These are phyloP conservation scores for Siniperca scherzeri DNA, from an alignment of 2,797 vertebrate species.

Conservation along the genomic window DNA sequence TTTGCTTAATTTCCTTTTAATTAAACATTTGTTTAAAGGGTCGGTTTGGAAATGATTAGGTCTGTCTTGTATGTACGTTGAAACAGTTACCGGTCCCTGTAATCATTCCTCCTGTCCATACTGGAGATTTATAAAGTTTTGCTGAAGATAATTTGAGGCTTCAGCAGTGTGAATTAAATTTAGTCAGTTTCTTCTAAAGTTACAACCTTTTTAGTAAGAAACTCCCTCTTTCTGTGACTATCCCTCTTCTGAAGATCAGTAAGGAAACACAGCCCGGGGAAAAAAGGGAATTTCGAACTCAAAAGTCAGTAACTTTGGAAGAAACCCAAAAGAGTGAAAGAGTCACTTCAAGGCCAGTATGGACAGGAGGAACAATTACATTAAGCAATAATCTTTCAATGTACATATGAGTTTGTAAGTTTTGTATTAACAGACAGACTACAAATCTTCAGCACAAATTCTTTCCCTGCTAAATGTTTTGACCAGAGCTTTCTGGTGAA, in stretches of 20 bases:
- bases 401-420: neutral
- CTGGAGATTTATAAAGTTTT: too few relatives aligned
- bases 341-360: neutral
- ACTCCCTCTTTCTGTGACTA: neutral
- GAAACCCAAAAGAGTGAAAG: neutral
- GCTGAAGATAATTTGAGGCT: too few relatives aligned
- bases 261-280: neutral
- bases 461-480: neutral
- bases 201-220: neutral
- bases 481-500: neutral
- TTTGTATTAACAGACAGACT: neutral
- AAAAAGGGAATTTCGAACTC: neutral
- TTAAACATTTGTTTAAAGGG: too few relatives aligned
- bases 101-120: too few relatives aligned
- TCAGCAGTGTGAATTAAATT: too few relatives aligned
- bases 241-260: neutral
- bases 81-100: too few relatives aligned
- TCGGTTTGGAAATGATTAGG: too few relatives aligned
- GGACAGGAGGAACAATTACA: neutral
- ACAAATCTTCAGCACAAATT: neutral
- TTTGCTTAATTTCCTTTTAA: too few relatives aligned
- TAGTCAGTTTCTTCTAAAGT: too few relatives aligned
- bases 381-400: neutral
- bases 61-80: too few relatives aligned
- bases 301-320: conserved; percentile 4